Base-by-base conservation (phyloP, 2,888 invertebrate species). In the Acrocyrtus sp. region DNA sequence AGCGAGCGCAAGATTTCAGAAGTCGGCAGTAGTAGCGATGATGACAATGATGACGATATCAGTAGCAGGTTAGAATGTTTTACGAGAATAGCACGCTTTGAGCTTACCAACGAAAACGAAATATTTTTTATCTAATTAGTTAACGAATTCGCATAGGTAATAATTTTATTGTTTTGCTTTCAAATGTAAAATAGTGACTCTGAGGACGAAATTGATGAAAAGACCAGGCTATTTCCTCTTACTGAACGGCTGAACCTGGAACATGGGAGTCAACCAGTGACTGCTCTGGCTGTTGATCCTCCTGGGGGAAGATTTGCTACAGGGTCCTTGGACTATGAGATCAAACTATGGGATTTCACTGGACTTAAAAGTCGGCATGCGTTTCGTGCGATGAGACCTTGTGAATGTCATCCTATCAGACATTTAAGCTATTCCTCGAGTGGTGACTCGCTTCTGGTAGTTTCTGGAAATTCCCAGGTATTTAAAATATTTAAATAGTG, bases 321-420 rank as follows among this genome's bases (percentile, higher is more conserved):
- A 0, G 99, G 99, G 0, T 95, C 97, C 0, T 90, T 95, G 26
- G 98, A 99, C 84, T 99, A 97, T 84, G 96, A 97, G 80, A 92
- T 99, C 1, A 92, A 93, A 61, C 94, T 99, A 81, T 99, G 96
- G 96, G 99, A 99, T 84, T 99, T 99, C 86, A 95, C 96, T 75
- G 98, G 98, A 3, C 98, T 99, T 97, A 97, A 98, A 84, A 90
- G 93, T 0, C 89, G 96, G 87, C 90, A 93, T 60, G 94, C 96
- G 54, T 99, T 98, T 84, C 89, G 98, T 22, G 93, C 93, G 0
- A 86, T 97, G n/a, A 92, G 93, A 79, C 98, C 98, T 0, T 96
- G 96, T 83, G 98, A 98, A 84, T 87, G 87, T 67, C 96, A 99
- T 84, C 95, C 96, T 0, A 96, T 99, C 72, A 91, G 92, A 78